Percentiles rank a stretch among this genome's conserved stretches.
Evolutionary conservation across 2,113 vertebrate species (phyloP).

Genomic region (Panurus biarmicus): DNA sequence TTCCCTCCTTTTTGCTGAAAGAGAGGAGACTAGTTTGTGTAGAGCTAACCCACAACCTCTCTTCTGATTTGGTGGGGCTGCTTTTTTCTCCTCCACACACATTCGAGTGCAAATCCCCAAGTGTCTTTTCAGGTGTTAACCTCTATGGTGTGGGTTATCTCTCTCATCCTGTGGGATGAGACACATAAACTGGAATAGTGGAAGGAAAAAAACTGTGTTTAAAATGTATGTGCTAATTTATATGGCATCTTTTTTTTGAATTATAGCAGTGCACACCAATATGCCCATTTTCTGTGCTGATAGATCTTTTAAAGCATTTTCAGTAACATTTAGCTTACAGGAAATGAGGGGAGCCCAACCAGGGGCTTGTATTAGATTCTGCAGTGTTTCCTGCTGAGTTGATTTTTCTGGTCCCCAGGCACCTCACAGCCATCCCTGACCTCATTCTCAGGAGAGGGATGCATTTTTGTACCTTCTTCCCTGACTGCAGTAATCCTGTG

Average conservation of each 20-base stretch:
- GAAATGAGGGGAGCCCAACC: not conserved
- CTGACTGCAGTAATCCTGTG: not conserved
- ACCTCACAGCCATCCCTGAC: not conserved
- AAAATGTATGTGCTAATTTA: not conserved
- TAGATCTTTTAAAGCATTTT: not conserved
- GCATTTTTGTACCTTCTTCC: not conserved
- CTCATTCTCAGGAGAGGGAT: not conserved
- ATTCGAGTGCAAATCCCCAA: not conserved
- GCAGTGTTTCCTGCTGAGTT: not conserved
- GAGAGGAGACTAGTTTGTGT: not conserved
- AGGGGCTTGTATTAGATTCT: not conserved
- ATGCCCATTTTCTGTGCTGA: too few relatives aligned
- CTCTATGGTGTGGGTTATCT: not conserved
- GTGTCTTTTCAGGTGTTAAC: not conserved
- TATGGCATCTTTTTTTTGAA: not conserved
- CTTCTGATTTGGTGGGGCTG: not conserved
- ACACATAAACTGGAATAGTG: not conserved
- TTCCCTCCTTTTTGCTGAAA: not conserved
- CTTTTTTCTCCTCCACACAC: not conserved
- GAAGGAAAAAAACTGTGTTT: not conserved
- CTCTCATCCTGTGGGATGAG: not conserved
- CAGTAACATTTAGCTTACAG: not conserved
- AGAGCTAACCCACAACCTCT: not conserved
- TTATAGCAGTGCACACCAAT: not conserved
- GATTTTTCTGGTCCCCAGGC: not conserved